Percentiles rank a stretch among this genome's conserved stretches.
Evolutionary conservation across 2,797 vertebrate genomes (phyloP).

Genomic region (Menidia menidia): DNA sequence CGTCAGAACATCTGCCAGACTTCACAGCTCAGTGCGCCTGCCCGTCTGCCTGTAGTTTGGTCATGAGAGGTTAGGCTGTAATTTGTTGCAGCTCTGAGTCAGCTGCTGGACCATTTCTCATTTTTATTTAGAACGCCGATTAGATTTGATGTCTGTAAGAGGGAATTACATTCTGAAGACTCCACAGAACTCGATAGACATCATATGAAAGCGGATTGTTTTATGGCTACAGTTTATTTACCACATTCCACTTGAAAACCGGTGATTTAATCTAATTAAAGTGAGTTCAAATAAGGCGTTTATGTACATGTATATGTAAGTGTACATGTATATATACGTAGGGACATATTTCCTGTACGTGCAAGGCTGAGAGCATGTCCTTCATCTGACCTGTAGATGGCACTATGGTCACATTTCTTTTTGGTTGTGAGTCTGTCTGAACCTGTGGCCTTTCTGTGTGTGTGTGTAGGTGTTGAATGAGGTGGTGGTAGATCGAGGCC

Average conservation of each 20-base stretch:
- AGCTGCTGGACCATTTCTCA: constrained; percentile 18
- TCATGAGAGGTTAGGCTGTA: background rate
- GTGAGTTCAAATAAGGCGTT: too few species aligned
- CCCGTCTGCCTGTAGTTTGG: constrained; percentile 12
- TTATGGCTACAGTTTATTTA: background rate
- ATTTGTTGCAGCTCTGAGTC: background rate
- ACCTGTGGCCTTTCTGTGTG: constrained; percentile 1
- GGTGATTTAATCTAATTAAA: too few species aligned
- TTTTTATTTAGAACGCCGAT: constrained; percentile 16
- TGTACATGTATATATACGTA: background rate
- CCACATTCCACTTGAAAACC: background rate
- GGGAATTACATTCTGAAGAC: background rate
- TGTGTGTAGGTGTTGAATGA: constrained; percentile 84
- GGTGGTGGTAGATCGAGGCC: constrained; percentile 87
- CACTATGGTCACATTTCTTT: constrained; percentile 10
- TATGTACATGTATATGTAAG: background rate
- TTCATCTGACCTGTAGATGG: constrained; percentile 28
- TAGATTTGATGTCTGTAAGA: constrained; percentile 10
- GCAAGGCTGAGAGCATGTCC: background rate
- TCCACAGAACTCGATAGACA: background rate
- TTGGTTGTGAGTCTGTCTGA: background rate
- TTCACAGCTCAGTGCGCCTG: constrained; percentile 30
- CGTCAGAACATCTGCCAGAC: constrained; percentile 59
- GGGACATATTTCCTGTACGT: background rate
- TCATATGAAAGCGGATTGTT: background rate